Conservation (phyloP, 2,113 vertebrate genomes). For the Amphiprion percula region DNA sequence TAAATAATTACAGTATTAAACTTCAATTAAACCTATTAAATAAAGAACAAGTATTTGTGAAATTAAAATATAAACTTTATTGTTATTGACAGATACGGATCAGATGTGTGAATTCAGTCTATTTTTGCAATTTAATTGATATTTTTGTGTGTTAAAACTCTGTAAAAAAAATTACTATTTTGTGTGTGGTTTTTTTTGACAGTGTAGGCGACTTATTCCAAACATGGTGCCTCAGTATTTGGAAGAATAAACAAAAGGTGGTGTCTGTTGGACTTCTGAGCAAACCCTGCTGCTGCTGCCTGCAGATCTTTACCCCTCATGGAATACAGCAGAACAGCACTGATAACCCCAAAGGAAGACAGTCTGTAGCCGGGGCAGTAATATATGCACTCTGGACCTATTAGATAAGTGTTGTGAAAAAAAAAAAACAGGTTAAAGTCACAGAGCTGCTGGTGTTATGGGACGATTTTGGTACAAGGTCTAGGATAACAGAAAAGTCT, state of each 20-base stretch:
- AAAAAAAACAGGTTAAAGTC: slow-evolving; percentile 22
- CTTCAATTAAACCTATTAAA: no score
- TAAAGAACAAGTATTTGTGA: no score
- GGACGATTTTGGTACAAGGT: slow-evolving; percentile 1
- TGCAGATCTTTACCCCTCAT: slow-evolving; percentile 33
- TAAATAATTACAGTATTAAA: no score
- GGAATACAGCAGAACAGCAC: not conserved
- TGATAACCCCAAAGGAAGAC: slow-evolving; percentile 43
- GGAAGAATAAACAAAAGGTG: slow-evolving; percentile 13
- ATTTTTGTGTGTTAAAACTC: no score
- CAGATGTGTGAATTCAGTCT: no score
- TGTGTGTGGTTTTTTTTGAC: no score
- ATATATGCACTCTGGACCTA: slow-evolving; percentile 61
- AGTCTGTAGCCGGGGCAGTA: not conserved
- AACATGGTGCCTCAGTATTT: not conserved
- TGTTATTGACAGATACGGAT: no score
- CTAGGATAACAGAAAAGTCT: not conserved
- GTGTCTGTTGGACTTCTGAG: not conserved
- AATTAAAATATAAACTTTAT: no score
- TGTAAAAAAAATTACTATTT: no score
- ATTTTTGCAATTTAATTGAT: no score
- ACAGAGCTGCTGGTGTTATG: slow-evolving; percentile 12
- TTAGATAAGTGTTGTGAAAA: slow-evolving; percentile 52
- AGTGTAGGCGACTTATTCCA: not conserved
- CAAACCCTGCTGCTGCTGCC: slow-evolving; percentile 12